A percentile compares a stretch with the other conserved stretches of the same genome.
Conservation (phyloP, 1,140 invertebrate genomes). For the Chlorops oryzae region DNA sequence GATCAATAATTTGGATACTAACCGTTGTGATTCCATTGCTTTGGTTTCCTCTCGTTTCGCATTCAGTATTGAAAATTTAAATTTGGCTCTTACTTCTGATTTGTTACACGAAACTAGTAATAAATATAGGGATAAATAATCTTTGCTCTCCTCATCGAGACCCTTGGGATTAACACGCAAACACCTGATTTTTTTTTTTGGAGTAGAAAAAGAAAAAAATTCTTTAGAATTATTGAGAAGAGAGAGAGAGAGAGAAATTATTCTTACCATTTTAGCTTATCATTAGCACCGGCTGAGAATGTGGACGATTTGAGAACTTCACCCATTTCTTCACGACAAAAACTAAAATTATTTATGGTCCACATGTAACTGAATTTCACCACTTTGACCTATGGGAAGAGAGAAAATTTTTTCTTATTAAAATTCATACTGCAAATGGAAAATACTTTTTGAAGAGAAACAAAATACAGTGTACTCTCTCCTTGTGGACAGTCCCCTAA, state of each 20-base stretch:
- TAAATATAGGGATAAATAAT: slow-evolving; percentile 97
- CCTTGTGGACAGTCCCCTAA: too few species aligned
- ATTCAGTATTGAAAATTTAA: slow-evolving; percentile 99
- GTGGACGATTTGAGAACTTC: slow-evolving; percentile 99
- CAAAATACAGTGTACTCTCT: too few species aligned
- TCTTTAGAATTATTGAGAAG: too few species aligned
- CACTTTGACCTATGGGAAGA: slow-evolving; percentile 85
- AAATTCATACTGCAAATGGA: too few species aligned
- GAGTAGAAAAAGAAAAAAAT: neutral
- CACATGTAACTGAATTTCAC: slow-evolving; percentile 99
- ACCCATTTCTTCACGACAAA: slow-evolving; percentile 99
- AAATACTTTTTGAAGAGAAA: too few species aligned
- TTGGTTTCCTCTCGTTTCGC: slow-evolving; percentile 99
- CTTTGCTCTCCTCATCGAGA: slow-evolving; percentile 99
- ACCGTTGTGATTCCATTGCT: slow-evolving; percentile 83
- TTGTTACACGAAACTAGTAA: slow-evolving; percentile 98
- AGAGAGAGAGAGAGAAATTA: too few species aligned
- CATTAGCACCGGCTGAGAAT: slow-evolving; percentile 97
- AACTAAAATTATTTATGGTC: slow-evolving; percentile 99
- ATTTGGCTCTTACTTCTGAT: slow-evolving; percentile 98
- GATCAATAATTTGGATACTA: slow-evolving; percentile 4
- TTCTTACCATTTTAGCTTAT: slow-evolving; percentile 96
- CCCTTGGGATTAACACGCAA: slow-evolving; percentile 98
- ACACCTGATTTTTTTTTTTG: slow-evolving; percentile 62
- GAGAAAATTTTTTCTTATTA: neutral